Evolutionary conservation across 2,797 vertebrate genomes (phyloP).

Genomic region (Gallinago stenura): DNA sequence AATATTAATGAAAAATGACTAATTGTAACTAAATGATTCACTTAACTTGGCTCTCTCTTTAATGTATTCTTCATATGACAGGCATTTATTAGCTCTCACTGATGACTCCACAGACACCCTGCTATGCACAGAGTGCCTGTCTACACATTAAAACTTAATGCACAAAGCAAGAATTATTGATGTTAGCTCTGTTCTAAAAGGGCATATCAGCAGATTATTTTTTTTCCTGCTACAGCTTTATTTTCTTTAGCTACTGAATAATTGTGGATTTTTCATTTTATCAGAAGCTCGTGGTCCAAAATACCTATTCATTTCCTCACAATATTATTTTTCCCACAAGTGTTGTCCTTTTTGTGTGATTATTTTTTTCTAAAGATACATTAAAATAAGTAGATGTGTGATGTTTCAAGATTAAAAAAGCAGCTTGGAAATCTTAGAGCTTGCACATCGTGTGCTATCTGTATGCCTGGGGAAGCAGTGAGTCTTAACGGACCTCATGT

Average conservation of each 20-base stretch:
- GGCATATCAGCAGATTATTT: neutral
- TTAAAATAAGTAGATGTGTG: neutral
- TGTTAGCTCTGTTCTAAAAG: conserved; percentile 41
- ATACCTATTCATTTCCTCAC: neutral
- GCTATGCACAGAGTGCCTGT: conserved; percentile 47
- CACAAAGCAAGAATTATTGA: conserved; percentile 54
- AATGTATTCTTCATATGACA: conserved; percentile 53
- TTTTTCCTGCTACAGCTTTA: neutral
- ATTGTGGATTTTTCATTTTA: neutral
- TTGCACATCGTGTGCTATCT: neutral
- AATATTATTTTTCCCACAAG: neutral
- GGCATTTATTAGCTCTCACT: conserved; percentile 64
- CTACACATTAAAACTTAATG: conserved; percentile 68
- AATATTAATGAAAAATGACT: conserved; percentile 63
- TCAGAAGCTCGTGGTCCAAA: neutral
- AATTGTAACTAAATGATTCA: conserved; percentile 58
- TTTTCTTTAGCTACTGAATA: conserved; percentile 4
- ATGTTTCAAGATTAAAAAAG: neutral
- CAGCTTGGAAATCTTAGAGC: neutral
- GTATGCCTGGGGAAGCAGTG: neutral
- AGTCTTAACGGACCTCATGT: neutral
- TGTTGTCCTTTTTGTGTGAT: neutral
- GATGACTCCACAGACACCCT: conserved; percentile 50
- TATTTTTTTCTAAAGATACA: neutral
- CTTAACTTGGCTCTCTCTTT: conserved; percentile 36